Evolutionary conservation across 2,888 invertebrate genomes (phyloP), one percentile per base, ranked within the genome.

Genomic region (Cataglyphis altisquamis): DNA sequence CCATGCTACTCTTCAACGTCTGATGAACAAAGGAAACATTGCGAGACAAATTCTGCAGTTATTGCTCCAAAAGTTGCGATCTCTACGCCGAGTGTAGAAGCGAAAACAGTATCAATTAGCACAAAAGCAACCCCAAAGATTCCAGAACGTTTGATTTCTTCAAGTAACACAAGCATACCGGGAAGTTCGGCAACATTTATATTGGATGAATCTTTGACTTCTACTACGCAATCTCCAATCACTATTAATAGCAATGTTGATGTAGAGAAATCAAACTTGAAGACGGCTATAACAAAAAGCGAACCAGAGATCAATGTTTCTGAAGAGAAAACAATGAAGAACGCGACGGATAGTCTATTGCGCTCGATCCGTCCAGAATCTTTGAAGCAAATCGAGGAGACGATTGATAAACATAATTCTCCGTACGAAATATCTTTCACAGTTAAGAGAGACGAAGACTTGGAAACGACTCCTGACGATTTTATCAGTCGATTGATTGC

Each of bases 341-440:
- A 80, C 12, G 29, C 41, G 0, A 62, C 86, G 0, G 62, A 8
- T 9, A 12, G 21, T 63, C 21, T 67, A 12, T 15, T 39, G 2
- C 18, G 12, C 1, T 68, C 83, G 25, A 72, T 70, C 45, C 52
- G 18, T n/a, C 68, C 66, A 1, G 84, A 32, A n/a, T 84, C 74
- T 1, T n/a, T 88, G 10, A 83, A 72, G 6, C 78, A 83, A 3
- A 88, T 88, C 63, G 87, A 89, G 3, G 86, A 88, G 0, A 32
- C 21, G 5, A 86, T 87, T 4, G 81, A 88, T 0, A 63, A 73
- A 21, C 77, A 70, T 3, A 90, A 90, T 48, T 89, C 92, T 3
- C 93, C 94, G 0, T 90, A 90, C 21, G 88, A 92, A 60, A 84
- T 93, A 0, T 90, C 91, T 0, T n/a, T 93, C n/a, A 83, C 89